phyloP scores from a whole-genome alignment of 2,113 vertebrate species.

The Dasyurus viverrinus region DNA sequence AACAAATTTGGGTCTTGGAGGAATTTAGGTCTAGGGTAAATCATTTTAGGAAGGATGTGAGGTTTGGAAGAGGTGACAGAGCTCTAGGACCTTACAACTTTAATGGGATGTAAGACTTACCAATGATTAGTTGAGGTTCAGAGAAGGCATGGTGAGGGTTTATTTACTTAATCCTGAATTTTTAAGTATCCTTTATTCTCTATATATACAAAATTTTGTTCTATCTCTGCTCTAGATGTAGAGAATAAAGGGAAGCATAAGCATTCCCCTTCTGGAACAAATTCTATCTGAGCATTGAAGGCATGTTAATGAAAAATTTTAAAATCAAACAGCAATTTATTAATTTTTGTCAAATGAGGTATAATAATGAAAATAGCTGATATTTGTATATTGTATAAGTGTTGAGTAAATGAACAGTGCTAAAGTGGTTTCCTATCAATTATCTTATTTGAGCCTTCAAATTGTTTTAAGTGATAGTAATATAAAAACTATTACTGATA shows the following conservation, averaged over 20 bases:
- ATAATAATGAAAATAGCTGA: background rate
- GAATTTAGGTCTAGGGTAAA: background rate
- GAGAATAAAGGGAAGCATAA: background rate
- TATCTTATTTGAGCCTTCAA: background rate
- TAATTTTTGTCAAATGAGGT: background rate
- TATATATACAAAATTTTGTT: background rate
- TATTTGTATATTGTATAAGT: background rate
- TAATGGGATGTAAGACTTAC: background rate
- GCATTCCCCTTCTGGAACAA: background rate
- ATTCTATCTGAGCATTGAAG: background rate
- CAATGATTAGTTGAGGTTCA: background rate
- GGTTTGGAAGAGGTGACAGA: background rate
- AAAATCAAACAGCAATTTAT: background rate
- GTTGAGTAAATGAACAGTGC: background rate
- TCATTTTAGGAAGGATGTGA: background rate
- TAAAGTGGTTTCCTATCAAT: background rate
- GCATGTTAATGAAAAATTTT: background rate
- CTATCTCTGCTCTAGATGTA: background rate
- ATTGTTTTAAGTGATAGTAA: background rate
- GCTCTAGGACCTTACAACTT: background rate
- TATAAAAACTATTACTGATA: background rate
- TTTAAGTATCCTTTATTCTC: background rate
- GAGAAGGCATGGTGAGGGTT: background rate
- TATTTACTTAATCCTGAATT: background rate
- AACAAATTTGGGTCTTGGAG: background rate